A percentile compares a stretch with the other conserved stretches of the same genome.
Conservation (phyloP, 2,113 vertebrate species). For the Dicentrarchus labrax region DNA sequence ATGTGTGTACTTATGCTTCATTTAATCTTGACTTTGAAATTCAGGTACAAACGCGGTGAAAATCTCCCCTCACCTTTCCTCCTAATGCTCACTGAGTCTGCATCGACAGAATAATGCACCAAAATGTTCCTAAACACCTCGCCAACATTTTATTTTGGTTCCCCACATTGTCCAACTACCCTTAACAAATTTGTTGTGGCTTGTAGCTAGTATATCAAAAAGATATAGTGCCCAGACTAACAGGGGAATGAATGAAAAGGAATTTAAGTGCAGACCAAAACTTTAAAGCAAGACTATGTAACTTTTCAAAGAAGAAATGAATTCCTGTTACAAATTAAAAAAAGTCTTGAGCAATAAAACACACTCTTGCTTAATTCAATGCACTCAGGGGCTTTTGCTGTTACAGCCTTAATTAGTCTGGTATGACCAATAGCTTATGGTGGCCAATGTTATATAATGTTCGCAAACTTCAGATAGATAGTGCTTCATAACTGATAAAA, state of each 20-base stretch:
- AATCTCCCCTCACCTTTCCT: conserved; percentile 30
- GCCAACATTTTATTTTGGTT: conserved; percentile 19
- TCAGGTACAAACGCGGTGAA: conserved; percentile 27
- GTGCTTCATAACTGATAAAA: not conserved
- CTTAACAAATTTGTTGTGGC: conserved; percentile 27
- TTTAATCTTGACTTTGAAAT: conserved; percentile 61
- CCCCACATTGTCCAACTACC: not conserved
- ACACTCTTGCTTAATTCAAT: not conserved
- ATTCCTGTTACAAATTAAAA: not conserved
- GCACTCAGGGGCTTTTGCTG: not conserved
- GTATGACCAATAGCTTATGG: not conserved
- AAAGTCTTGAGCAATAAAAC: not conserved
- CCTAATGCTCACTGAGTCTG: conserved; percentile 23
- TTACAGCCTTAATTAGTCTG: not conserved
- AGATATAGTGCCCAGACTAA: not conserved
- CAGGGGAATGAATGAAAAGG: not conserved
- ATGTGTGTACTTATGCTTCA: conserved; percentile 54
- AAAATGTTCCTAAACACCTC: conserved; percentile 16
- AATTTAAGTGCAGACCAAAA: not conserved
- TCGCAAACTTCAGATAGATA: not conserved
- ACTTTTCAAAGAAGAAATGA: not conserved
- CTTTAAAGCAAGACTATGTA: not conserved
- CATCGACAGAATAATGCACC: conserved; percentile 24
- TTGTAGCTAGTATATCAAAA: conserved; percentile 18
- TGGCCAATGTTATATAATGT: not conserved